phyloP scores from a whole-genome alignment of 2,797 vertebrate species.

The Phalanger gymnotis region DNA sequence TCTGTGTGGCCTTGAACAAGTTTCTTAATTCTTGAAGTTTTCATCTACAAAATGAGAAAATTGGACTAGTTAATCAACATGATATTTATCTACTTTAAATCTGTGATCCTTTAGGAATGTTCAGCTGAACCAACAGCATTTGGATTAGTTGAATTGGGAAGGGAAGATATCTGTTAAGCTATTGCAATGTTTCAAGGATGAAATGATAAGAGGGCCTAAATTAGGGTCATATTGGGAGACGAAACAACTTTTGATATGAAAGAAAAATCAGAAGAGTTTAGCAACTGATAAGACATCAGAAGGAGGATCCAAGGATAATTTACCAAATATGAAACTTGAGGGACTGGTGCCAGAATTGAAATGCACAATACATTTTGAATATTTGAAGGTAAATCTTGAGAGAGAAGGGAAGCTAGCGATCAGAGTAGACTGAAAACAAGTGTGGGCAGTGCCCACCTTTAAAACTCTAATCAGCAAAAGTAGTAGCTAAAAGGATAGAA shows the following conservation, averaged over 20 bases:
- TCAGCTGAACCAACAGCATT: background rate
- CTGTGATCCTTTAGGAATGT: background rate
- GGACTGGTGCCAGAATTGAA: background rate
- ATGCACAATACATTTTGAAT: background rate
- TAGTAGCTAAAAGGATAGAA: background rate
- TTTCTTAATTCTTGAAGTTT: background rate
- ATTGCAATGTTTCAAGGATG: background rate
- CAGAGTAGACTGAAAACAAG: background rate
- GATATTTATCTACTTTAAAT: background rate
- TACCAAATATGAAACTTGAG: background rate
- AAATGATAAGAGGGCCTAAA: background rate
- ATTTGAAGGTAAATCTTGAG: background rate
- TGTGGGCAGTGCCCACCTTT: background rate
- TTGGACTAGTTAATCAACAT: background rate
- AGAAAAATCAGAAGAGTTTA: background rate
- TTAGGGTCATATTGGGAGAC: background rate
- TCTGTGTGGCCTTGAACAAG: background rate
- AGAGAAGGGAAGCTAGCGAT: background rate
- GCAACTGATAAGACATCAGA: background rate
- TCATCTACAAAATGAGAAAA: background rate
- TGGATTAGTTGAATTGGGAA: background rate
- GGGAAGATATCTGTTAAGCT: background rate
- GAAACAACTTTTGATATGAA: background rate
- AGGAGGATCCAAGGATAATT: background rate
- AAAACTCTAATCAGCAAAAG: background rate